Base-by-base conservation (phyloP, 2,888 invertebrate species). In the Drosophila acutilabella region DNA sequence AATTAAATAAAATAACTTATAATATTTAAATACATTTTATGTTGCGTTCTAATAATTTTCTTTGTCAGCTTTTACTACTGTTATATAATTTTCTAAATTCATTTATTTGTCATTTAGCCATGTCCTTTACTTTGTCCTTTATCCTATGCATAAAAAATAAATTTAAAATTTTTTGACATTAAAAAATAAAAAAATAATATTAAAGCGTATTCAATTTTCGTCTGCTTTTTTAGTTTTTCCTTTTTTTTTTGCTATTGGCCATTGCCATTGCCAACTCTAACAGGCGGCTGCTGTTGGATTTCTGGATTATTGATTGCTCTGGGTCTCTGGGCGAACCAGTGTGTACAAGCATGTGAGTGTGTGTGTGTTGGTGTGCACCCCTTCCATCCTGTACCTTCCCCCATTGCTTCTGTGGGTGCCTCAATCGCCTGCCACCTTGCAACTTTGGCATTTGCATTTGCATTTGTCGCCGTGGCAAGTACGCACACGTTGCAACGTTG, bases 231-330 rank as follows among this genome's bases (percentile, higher is more conserved):
- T 36, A 13, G 53, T 64, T 57, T 74, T 73, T 74, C 61, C 40
- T 14, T 40, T 75, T 73, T 74, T 64, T 38, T 14, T 40, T 18
- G 33, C 50, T 50, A 4, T 66, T 76, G 64, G 74, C 45, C 72
- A 72, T 72, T 57, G 77, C 52, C 76, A 74, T 62, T 61, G 69
- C 54, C 52, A 53, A 52, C 61, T 73, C 73, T 75, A 73, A 57
- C 59, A 70, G 75, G 59, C 66, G 64, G 70, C 44, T 44, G 33
- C 73, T 57, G 68, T 74, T 70, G 64, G 50, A 72, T 74, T 72
- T 72, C 67, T 57, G 78, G 70, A 78, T 86, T 88, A 83, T 83
- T 88, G 88, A 83, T 83, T 88, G 88, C 88, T 83, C 80, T 83
- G 80, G 88, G 88, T 83, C 80, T 83, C 78, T 88, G 83, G 88